Percentiles rank a stretch among this genome's conserved stretches.
phyloP scores from a whole-genome alignment of 2,888 invertebrate genomes.

The Sarcophaga variegata region DNA sequence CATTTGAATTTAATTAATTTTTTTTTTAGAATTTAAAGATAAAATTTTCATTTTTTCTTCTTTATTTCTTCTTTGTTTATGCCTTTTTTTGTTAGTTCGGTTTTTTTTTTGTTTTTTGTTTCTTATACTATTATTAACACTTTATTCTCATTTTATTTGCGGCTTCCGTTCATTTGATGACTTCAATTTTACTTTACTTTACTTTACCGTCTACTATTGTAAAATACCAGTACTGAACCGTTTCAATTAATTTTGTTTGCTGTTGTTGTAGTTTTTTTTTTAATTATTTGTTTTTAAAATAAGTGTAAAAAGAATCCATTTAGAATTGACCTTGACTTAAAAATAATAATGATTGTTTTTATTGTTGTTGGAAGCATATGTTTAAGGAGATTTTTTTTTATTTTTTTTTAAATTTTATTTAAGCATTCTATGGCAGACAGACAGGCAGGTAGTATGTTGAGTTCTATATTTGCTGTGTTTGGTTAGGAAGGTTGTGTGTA shows the following conservation, averaged over 20 bases:
- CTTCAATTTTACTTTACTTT: not conserved
- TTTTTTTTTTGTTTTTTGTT: no score
- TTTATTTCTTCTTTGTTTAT: not conserved
- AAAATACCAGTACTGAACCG: constrained; percentile 1
- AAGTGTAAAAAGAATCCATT: constrained; percentile 44
- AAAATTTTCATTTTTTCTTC: not conserved
- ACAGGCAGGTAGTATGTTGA: not conserved
- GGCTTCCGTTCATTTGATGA: constrained; percentile 38
- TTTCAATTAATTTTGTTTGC: constrained; percentile 23
- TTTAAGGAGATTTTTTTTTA: not conserved
- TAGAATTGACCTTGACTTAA: constrained; percentile 63
- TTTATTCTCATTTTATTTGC: not conserved
- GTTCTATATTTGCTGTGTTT: constrained; percentile 13
- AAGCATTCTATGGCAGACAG: constrained; percentile 2
- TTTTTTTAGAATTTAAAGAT: not conserved
- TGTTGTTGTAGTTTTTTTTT: not conserved
- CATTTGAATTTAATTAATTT: not conserved
- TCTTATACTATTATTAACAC: no score
- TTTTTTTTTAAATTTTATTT: constrained; percentile 12
- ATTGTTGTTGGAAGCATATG: not conserved
- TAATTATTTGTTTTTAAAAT: constrained; percentile 27
- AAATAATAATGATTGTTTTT: constrained; percentile 29
- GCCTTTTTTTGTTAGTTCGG: not conserved
- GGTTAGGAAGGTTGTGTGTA: not conserved
- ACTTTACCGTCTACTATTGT: not conserved